Evolutionary conservation across 2,888 invertebrate species (phyloP).

Genomic region (Tortrix viridana): DNA sequence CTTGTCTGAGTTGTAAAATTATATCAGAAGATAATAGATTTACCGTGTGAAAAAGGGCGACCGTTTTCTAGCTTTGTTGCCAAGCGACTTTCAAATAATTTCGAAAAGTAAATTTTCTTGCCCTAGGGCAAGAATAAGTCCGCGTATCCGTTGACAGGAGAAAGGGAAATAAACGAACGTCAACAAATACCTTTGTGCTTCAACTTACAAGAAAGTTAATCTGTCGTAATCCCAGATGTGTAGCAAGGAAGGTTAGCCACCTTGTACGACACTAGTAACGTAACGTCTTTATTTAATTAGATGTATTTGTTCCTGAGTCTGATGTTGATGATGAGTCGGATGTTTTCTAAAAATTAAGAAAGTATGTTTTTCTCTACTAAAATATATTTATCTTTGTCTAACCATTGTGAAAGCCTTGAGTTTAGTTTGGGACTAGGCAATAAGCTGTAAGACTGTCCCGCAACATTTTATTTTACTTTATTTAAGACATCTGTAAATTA

Average conservation of each 20-base stretch:
- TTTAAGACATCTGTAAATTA: too few relatives aligned
- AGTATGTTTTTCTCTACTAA: too few relatives aligned
- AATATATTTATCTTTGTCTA: too few relatives aligned
- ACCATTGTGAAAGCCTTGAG: too few relatives aligned
- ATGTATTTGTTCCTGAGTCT: too few relatives aligned
- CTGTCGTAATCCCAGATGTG: constrained; percentile 2
- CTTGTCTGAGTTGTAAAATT: too few relatives aligned
- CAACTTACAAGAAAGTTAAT: constrained; percentile 9
- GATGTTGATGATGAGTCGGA: too few relatives aligned
- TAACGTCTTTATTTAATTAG: background rate
- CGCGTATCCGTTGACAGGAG: constrained; percentile 21
- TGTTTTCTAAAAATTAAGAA: too few relatives aligned
- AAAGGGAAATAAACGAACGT: constrained; percentile 29
- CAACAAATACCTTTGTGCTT: constrained; percentile 24
- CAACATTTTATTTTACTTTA: too few relatives aligned
- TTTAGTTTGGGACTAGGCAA: too few relatives aligned
- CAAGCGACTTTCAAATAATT: constrained; percentile 6
- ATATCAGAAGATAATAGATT: background rate
- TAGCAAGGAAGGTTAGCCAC: background rate
- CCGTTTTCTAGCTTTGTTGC: background rate
- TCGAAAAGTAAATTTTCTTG: constrained; percentile 10
- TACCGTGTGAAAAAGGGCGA: background rate
- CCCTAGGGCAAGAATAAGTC: constrained; percentile 8
- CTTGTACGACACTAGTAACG: background rate
- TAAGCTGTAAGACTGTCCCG: too few relatives aligned